Percentiles rank a stretch among this genome's conserved stretches.
phyloP scores from a whole-genome alignment of 2,113 vertebrate genomes.

The Phoxinus phoxinus region DNA sequence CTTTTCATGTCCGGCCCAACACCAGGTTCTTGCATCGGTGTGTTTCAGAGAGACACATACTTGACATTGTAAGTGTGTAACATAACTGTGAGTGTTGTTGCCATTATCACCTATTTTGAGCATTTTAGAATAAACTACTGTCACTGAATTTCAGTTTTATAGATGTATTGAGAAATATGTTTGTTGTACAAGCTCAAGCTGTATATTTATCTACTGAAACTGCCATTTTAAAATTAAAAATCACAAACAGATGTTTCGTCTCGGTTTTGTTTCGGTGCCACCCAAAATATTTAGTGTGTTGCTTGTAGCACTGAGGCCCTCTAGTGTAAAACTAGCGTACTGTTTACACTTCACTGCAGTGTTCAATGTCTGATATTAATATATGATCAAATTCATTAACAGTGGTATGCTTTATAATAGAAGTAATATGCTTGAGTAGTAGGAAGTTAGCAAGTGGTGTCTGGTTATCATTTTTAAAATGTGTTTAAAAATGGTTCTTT shows the following conservation, averaged over 20 bases:
- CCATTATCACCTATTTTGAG: constrained; percentile 69
- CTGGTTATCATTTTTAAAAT: not conserved
- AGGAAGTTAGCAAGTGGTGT: not conserved
- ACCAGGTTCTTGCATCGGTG: constrained; percentile 48
- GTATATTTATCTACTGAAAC: constrained; percentile 80
- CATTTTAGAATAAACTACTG: constrained; percentile 80
- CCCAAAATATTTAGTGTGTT: not conserved
- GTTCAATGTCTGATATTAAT: not conserved
- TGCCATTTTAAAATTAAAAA: constrained; percentile 72
- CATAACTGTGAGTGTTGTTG: constrained; percentile 74
- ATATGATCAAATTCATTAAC: not conserved
- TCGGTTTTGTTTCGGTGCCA: constrained; percentile 32
- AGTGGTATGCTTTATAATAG: too few relatives aligned
- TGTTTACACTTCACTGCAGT: too few relatives aligned
- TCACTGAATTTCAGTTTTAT: constrained; percentile 78
- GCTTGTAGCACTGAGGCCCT: constrained; percentile 56
- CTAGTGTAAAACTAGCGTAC: constrained; percentile 60
- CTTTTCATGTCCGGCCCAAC: constrained; percentile 62
- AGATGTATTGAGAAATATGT: constrained; percentile 74
- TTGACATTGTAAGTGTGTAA: constrained; percentile 69
- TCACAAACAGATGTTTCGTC: constrained; percentile 32
- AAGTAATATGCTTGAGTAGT: not conserved
- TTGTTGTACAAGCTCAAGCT: constrained; percentile 75
- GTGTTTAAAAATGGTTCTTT: not conserved
- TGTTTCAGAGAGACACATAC: constrained; percentile 70